Evolutionary conservation across 2,888 invertebrate genomes (phyloP).

Genomic region (Daptonema setosum): DNA sequence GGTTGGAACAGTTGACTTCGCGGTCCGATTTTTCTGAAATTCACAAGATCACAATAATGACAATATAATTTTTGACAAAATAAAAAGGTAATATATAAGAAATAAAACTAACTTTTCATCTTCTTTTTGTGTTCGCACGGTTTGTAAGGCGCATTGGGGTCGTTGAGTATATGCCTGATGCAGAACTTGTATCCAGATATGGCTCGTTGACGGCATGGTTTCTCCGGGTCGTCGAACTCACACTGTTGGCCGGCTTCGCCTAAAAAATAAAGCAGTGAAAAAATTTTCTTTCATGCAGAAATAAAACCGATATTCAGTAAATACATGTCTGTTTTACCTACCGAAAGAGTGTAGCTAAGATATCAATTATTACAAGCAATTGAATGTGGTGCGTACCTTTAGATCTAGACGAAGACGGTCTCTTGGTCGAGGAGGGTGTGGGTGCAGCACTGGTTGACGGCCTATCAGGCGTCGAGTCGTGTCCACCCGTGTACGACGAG

Average conservation of each 20-base stretch:
- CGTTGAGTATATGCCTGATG: constrained; percentile 56
- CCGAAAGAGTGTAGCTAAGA: no score
- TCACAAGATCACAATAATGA: not conserved
- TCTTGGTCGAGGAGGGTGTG: no score
- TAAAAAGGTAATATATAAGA: not conserved
- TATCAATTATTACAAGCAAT: no score
- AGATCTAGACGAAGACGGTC: no score
- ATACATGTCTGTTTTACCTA: no score
- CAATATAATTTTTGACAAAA: not conserved
- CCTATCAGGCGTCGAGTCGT: no score
- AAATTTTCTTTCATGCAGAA: not conserved
- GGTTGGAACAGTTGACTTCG: constrained; percentile 16
- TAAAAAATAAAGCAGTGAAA: not conserved
- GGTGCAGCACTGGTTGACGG: no score
- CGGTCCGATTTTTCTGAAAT: not conserved
- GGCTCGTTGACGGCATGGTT: constrained; percentile 36
- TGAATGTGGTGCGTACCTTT: no score
- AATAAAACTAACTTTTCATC: constrained; percentile 21
- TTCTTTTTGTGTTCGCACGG: constrained; percentile 48
- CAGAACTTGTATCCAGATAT: constrained; percentile 55
- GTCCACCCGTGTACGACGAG: no score
- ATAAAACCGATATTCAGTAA: no score
- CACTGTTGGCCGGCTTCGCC: not conserved
- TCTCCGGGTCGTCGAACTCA: constrained; percentile 10
- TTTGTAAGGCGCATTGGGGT: constrained; percentile 57